Percentiles rank a stretch among this genome's conserved stretches.
phyloP scores from a whole-genome alignment of 2,888 invertebrate genomes.

The Tridacna crocea region DNA sequence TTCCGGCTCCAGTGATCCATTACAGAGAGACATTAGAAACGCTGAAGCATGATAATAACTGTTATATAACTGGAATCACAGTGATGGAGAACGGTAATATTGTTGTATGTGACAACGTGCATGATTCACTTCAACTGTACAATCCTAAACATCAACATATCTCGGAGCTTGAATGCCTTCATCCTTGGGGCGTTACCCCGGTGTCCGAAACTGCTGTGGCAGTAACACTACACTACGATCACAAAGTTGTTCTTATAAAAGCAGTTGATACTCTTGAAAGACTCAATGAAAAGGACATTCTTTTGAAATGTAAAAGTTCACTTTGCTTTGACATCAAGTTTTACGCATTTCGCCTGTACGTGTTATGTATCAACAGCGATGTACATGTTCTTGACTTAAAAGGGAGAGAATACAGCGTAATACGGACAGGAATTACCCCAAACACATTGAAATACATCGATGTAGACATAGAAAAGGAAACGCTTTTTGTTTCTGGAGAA shows the following conservation, averaged over 20 bases:
- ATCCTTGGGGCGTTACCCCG: slow-evolving; percentile 51
- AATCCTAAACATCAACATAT: slow-evolving; percentile 33
- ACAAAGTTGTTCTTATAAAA: slow-evolving; percentile 48
- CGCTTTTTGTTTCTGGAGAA: slow-evolving; percentile 43
- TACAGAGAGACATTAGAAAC: slow-evolving; percentile 38
- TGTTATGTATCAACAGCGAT: slow-evolving; percentile 44
- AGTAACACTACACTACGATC: slow-evolving; percentile 49
- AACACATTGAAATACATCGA: slow-evolving; percentile 45
- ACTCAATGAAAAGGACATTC: slow-evolving; percentile 51
- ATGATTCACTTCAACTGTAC: slow-evolving; percentile 52
- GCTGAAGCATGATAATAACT: slow-evolving; percentile 25
- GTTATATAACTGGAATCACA: slow-evolving; percentile 48
- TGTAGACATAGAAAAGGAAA: slow-evolving; percentile 33
- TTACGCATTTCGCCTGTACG: slow-evolving; percentile 49
- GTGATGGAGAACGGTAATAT: slow-evolving; percentile 36
- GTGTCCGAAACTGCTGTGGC: slow-evolving; percentile 51
- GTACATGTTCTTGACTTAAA: slow-evolving; percentile 54
- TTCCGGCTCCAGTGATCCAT: slow-evolving; percentile 5
- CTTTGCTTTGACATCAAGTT: slow-evolving; percentile 48
- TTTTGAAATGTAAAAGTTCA: slow-evolving; percentile 41
- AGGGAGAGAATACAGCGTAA: slow-evolving; percentile 45
- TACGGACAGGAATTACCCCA: slow-evolving; percentile 35
- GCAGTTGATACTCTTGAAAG: slow-evolving; percentile 39
- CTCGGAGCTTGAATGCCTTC: slow-evolving; percentile 44
- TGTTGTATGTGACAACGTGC: slow-evolving; percentile 50